Conservation (phyloP, 2,888 invertebrate genomes). For the Encarsia formosa region DNA sequence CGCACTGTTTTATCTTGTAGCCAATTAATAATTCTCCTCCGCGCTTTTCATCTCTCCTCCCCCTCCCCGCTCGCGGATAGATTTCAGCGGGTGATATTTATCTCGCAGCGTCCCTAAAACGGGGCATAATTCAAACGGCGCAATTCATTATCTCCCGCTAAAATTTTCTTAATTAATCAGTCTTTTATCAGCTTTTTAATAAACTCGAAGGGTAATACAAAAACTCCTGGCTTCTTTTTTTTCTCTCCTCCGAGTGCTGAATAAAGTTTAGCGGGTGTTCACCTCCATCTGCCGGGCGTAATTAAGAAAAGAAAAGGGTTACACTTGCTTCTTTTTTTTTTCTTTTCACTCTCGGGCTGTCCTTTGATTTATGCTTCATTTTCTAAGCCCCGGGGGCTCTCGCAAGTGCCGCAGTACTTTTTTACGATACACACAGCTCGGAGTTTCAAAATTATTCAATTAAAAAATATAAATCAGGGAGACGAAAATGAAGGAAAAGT, state of each 20-base stretch:
- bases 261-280: conserved; percentile 12
- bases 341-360: conserved; percentile 35
- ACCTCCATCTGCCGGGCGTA: conserved; percentile 46
- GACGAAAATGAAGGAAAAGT: too few relatives aligned
- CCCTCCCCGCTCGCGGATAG: conserved; percentile 8
- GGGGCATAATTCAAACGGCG: too few relatives aligned
- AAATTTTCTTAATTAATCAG: too few relatives aligned
- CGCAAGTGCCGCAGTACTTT: too few relatives aligned
- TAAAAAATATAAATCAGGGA: too few relatives aligned
- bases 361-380: conserved; percentile 47
- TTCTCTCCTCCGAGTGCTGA: conserved; percentile 4
- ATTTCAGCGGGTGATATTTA: too few relatives aligned
- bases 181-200: too few relatives aligned
- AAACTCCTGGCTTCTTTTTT: background rate
- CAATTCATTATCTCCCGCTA: too few relatives aligned
- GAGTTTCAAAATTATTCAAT: too few relatives aligned
- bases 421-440: conserved; percentile 28
- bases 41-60: conserved; percentile 15
- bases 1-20: conserved; percentile 49
- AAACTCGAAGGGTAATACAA: background rate
- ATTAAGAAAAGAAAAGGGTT: conserved; percentile 51
- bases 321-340: conserved; percentile 25
- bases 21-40: conserved; percentile 48
- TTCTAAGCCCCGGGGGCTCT: conserved; percentile 41
- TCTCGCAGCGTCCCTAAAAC: too few relatives aligned